Conservation (phyloP, 2,797 vertebrate species). For the Thunnus albacares region DNA sequence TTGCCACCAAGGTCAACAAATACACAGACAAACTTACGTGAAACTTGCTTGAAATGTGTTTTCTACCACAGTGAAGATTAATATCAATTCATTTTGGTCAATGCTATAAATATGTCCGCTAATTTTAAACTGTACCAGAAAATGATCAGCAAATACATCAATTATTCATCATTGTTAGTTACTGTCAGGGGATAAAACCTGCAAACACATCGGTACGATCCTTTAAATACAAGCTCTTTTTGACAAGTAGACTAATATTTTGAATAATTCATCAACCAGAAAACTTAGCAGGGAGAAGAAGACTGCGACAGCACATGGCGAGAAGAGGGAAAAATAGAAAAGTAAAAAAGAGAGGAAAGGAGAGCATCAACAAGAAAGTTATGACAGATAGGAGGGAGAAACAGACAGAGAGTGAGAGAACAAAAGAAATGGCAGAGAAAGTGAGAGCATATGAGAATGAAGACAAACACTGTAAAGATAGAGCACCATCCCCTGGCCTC, state of each 20-base stretch:
- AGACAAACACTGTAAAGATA: constrained; percentile 50
- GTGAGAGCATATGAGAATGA: constrained; percentile 35
- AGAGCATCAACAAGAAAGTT: neutral
- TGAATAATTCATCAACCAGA: constrained; percentile 5
- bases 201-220: too few relatives aligned
- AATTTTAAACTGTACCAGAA: neutral
- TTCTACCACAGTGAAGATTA: neutral
- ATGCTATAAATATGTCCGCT: neutral
- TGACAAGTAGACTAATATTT: neutral
- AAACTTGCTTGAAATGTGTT: neutral
- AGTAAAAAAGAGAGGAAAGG: neutral
- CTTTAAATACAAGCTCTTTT: neutral
- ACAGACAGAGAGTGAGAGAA: constrained; percentile 10
- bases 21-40: neutral
- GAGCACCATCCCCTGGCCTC: constrained; percentile 45
- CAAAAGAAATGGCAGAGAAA: constrained; percentile 24
- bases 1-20: neutral
- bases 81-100: neutral
- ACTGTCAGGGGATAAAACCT: neutral
- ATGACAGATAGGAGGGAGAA: neutral
- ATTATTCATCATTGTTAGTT: neutral
- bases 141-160: neutral
- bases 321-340: neutral
- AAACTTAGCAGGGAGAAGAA: constrained; percentile 7
- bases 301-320: neutral